Evolutionary conservation across 1,140 invertebrate species (phyloP), one percentile per base, ranked within the genome.

Genomic region (Rhyzopertha dominica): DNA sequence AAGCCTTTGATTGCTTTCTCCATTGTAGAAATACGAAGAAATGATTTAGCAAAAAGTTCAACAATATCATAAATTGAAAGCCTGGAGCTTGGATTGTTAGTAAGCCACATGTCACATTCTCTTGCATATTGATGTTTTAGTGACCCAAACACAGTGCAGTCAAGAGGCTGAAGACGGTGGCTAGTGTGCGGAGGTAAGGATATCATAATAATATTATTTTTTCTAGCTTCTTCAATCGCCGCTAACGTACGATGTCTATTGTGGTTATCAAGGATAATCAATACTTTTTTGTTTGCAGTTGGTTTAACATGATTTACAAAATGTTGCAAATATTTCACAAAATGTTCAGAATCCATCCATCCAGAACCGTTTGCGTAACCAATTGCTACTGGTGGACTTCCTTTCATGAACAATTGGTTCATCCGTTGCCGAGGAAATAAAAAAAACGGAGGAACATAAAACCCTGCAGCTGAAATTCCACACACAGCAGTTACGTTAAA

Each of bases 401-500:
- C 31, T 12, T 18, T 36, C 32, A 37, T 37, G 18, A 44, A 37
- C 19, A 25, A 10, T 34, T 9, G 4, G 8, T 10, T 7, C 22
- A 44, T 26, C 12, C 32, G 23, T 44, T 44, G 13, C 28, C 22
- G n/a, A 37, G 43, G 32, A 24, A 44, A 44, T 12, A 37, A 16
- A 9, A 22, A 8, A 37, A 44, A 37, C 7, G 10, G 32, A 18
- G 26, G 32, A 16, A 44, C 28, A 37, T 37, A 44, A 5, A 10
- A 37, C 14, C 19, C 43, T 9, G 31, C 10, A 22, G 23, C 66
- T 3, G 70, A 58, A n/a, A n/a, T n/a, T n/a, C n/a, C n/a, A n/a
- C n/a, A n/a, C n/a, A n/a, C n/a, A n/a, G n/a, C n/a, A n/a, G n/a
- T n/a, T n/a, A n/a, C n/a, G n/a, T n/a, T n/a, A n/a, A n/a, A n/a